Evolutionary conservation across 2,113 vertebrate genomes (phyloP), one percentile per base, ranked within the genome.

Genomic region (Actenoides hombroni): DNA sequence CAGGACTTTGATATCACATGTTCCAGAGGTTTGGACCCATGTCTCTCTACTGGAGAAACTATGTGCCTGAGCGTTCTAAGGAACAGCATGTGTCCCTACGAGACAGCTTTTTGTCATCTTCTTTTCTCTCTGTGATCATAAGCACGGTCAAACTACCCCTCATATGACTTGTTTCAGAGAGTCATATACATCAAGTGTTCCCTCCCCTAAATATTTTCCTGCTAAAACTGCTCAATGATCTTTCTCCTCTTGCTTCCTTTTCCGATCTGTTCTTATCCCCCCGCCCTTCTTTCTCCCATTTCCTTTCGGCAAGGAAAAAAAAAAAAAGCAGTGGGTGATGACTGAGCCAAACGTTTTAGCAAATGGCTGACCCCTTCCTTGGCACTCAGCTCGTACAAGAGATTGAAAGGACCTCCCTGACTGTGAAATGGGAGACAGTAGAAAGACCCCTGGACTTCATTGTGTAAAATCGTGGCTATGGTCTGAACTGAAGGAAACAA

Each of bases 401-500:
- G 80, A 92, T 86, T 96, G 95, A 95, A 95, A 95, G 64, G 93
- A 94, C 93, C 91, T 90, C 94, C 96, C 69, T 90, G 77, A 56
- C 33, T 70, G 60, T 85, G 89, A 95, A 97, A 94, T 37, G 61
- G 60, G 86, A 97, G 91, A 74, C 73, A 93, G 44, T 49, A 84
- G n/a, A 90, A 78, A 87, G 76, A 95, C 26, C 73, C 51, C 77
- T 93, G 79, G 37, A 70, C 83, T 96, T 67, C 20, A 44, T 18
- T 93, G 87, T 79, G 20, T 33, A 42, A 53, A 64, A 88, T 42
- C 24, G 57, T 68, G 35, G 63, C 80, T 75, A 6, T 13, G 78
- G 59, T 63, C 12, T 54, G 63, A 85, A 85, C 78, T 4, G 3
- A 77, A 92, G 37, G 79, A 92, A 97, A 60, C 42, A 56, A 85